Base-by-base conservation (phyloP, 2,797 vertebrate genomes). In the Antennarius maculatus region DNA sequence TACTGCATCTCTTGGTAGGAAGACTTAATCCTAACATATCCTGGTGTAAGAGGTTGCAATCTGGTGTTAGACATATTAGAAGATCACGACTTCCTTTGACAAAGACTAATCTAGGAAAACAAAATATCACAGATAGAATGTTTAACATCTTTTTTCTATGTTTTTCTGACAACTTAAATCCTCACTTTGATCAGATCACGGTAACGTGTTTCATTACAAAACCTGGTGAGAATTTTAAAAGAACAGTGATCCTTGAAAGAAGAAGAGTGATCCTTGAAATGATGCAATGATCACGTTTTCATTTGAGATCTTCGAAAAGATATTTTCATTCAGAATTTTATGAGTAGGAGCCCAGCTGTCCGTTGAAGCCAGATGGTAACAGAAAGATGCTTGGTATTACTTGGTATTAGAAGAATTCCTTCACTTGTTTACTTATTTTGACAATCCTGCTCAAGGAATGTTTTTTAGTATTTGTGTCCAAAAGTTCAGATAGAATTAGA, bases 401-500 rank as follows among this genome's bases (percentile, higher is more conserved):
- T 61, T 18, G 9, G 17, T 16, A 23, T 39, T 10, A 18, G 29
- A 67, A 54, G 34, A 50, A 15, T 47, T 60, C 28, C 28, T 43
- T 45, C 12, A 55, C 47, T 54, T n/a, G 13, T 9, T 52, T 55
- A 13, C 31, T 66, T 16, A 14, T 61, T 54, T 54, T 27, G 18
- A 37, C 43, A 57, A 14, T 50, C 5, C 29, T 23, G n/a, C 16
- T 58, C 42, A 53, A 37, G 42, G 42, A 47, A 51, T 39, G 59
- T 2, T 23, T 46, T 61, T 18, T 62, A 31, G 5, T 15, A 52
- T 45, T 45, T 43, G 51, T 66, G 13, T 46, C 15, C 63, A 8
- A 6, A 15, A 58, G 46, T 71, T 55, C 18, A 77, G 47, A 71
- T 59, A n/a, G 4, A 43, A 39, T 74, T 52, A 76, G 60, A 72